Conservation (phyloP, 2,113 vertebrate genomes). For the Caretta caretta region DNA sequence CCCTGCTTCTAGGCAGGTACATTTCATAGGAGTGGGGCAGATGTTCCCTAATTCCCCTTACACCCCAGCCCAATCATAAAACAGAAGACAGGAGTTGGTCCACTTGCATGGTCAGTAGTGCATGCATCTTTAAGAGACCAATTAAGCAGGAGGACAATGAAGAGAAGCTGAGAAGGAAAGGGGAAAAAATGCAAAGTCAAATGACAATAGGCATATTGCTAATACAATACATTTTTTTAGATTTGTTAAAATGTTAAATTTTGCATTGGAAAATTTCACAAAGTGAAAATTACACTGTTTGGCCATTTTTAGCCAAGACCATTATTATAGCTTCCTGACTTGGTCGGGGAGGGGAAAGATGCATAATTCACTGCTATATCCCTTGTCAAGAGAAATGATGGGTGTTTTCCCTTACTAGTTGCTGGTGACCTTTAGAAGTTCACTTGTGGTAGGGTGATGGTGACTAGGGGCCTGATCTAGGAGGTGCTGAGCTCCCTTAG, state of each 20-base stretch:
- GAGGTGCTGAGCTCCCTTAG: neutral
- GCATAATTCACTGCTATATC: neutral
- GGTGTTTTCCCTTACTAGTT: neutral
- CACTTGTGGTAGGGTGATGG: neutral
- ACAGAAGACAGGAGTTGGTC: neutral
- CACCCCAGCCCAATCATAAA: neutral
- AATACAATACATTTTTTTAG: too few species aligned
- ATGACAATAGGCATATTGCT: too few species aligned
- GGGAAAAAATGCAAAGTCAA: too few species aligned
- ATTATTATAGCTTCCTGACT: too few species aligned
- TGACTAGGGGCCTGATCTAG: neutral
- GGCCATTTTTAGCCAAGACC: too few species aligned
- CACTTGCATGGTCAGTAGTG: neutral
- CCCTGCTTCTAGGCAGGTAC: too few species aligned
- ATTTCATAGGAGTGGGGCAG: too few species aligned
- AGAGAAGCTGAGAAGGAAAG: too few species aligned
- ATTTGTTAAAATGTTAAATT: too few species aligned
- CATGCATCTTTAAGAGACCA: neutral
- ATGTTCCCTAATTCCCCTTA: neutral
- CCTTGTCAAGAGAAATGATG: neutral
- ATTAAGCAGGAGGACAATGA: too few species aligned
- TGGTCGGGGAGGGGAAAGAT: neutral
- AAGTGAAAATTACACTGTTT: too few species aligned
- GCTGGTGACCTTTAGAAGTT: neutral
- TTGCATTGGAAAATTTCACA: too few species aligned